These are phyloP conservation scores for Notocelia uddmanniana DNA, from an alignment of 2,888 invertebrate genomes.

Conservation along the genomic window DNA sequence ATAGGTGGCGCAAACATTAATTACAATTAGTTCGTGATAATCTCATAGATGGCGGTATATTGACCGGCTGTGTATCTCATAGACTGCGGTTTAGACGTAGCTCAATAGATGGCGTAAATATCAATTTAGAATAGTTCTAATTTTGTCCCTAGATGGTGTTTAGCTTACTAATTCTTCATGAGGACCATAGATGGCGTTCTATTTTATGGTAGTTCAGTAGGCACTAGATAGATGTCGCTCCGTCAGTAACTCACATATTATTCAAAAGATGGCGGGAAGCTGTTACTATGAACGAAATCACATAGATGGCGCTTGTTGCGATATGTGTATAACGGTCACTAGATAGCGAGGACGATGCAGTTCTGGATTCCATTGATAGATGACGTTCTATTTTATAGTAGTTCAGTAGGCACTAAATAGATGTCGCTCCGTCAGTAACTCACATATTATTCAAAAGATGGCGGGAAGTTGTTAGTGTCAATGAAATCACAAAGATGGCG, in stretches of 20 bases:
- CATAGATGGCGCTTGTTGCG: neutral
- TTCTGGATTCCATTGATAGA: no score
- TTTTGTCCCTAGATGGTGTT: no score
- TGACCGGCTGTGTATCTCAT: no score
- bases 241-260: neutral
- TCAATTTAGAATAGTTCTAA: no score
- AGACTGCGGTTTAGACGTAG: no score
- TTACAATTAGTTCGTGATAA: no score
- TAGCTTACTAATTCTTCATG: no score
- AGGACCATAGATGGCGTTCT: no score
- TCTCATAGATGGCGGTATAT: no score
- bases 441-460: neutral
- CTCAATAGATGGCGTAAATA: no score
- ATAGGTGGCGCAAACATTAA: no score
- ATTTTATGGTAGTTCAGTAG: neutral
- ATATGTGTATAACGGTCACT: neutral
- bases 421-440: neutral
- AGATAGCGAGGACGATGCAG: constrained; percentile 2
- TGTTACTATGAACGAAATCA: neutral
- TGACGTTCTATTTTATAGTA: neutral
- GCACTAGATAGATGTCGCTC: constrained; percentile 9
- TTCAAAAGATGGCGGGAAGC: constrained; percentile 1
- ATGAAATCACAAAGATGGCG: neutral
- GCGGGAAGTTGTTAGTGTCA: neutral
- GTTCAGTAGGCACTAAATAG: neutral